phyloP scores from a whole-genome alignment of 2,888 invertebrate genomes.

The Prosopocoilus inquinatus region DNA sequence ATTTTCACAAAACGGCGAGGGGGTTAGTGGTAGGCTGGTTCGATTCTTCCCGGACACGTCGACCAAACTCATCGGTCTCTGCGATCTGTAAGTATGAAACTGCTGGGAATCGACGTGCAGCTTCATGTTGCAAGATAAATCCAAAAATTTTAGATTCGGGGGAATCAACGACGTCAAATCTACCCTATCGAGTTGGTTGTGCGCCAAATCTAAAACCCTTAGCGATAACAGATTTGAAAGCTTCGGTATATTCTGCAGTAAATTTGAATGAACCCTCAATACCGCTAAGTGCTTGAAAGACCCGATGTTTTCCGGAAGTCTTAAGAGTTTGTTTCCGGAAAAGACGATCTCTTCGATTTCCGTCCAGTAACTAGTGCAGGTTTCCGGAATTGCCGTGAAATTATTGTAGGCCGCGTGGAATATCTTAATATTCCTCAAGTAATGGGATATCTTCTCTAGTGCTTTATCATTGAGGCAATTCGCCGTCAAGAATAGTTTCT shows the following conservation, averaged over 20 bases:
- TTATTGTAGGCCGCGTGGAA: constrained; percentile 80
- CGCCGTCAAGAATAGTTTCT: constrained; percentile 70
- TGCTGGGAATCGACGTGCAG: constrained; percentile 81
- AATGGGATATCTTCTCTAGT: constrained; percentile 59
- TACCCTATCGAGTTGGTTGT: constrained; percentile 79
- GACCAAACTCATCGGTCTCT: constrained; percentile 77
- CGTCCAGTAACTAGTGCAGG: constrained; percentile 72
- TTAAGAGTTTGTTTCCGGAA: constrained; percentile 76
- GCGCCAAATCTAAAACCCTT: constrained; percentile 79
- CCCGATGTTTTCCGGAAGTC: constrained; percentile 73
- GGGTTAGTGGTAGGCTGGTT: constrained; percentile 61
- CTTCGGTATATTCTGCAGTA: constrained; percentile 71
- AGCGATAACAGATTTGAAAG: constrained; percentile 72
- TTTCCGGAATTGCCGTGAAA: constrained; percentile 69
- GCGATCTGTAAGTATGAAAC: constrained; percentile 75
- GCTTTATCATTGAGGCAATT: constrained; percentile 71
- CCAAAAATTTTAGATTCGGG: constrained; percentile 78
- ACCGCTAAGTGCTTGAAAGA: constrained; percentile 69
- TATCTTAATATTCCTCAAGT: constrained; percentile 63
- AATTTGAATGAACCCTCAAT: constrained; percentile 79
- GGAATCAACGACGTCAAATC: constrained; percentile 75
- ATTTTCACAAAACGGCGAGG: constrained; percentile 53
- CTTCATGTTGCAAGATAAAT: constrained; percentile 79
- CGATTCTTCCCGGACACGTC: constrained; percentile 81
- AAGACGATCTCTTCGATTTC: constrained; percentile 79